Base-by-base conservation (phyloP, 2,797 vertebrate genomes). In the Brachyalestes nurse region DNA sequence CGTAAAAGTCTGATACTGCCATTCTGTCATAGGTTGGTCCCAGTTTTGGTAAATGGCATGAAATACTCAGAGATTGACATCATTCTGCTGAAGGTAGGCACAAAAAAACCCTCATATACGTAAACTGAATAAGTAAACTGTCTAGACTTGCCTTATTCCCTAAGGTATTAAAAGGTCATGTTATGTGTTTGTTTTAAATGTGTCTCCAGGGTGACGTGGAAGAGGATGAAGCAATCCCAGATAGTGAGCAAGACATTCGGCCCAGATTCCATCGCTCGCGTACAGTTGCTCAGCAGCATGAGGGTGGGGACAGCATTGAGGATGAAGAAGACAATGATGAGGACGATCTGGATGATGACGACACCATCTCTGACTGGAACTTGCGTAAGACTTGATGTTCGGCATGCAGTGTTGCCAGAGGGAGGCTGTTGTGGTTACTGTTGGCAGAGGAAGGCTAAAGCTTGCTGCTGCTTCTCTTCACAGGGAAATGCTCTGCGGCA, bases 41-140 rank as follows among this genome's bases (percentile, higher is more conserved):
- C 97, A 2, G 97, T 98, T 87, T 90, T 98, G 88, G 97, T 99
- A 40, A 97, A 97, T 0, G 97, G 97, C 9, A 99, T 99, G 97
- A 97, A 98, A 79, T 99, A 99, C 89, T 98, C 97, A 0, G 97
- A 99, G 92, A 98, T 99, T 0, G 97, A 99, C 90, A 99, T 98
- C 87, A 99, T 99, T 86, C 86, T 99, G 76, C 90, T 98, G 49
- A 98, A 98, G 96, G 97, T 97, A 61, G 94, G 96, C 86, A 67
- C 57, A 21, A 5, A 23, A 13, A 12, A 7, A 40, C 12, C 57
- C 9, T 76, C 14, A 28, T 14, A 47, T 10, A n/a, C 2, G 45
- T 12, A 47, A 47, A 47, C 45, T 47, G 19, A 5, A 13, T 71
- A 21, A 55, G 12, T 25, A 51, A 55, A 7, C 19, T 51, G 60